A percentile compares a stretch with the other conserved stretches of the same genome.
phyloP scores from a whole-genome alignment of 2,113 vertebrate species.

The Lipophrys pholis region DNA sequence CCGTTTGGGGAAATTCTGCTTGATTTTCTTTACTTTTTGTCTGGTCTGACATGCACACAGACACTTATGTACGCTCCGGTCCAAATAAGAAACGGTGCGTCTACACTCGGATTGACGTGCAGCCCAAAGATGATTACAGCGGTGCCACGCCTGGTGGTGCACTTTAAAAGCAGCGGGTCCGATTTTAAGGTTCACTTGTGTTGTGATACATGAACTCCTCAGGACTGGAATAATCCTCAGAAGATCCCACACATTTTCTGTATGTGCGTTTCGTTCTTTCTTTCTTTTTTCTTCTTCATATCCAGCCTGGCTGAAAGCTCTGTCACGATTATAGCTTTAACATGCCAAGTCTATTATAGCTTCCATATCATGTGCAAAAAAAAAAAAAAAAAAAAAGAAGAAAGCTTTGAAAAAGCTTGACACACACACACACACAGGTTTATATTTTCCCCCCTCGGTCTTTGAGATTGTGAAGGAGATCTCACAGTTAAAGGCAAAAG shows the following conservation, averaged over 20 bases:
- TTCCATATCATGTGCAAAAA: constrained; percentile 62
- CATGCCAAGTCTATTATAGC: constrained; percentile 57
- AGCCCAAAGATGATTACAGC: constrained; percentile 45
- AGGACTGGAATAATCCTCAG: constrained; percentile 66
- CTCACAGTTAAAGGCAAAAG: constrained; percentile 45
- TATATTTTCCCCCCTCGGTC: background rate
- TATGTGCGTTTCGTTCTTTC: constrained; percentile 28
- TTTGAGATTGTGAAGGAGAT: constrained; percentile 37
- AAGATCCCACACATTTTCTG: constrained; percentile 45
- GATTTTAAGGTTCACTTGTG: constrained; percentile 32
- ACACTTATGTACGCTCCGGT: constrained; percentile 44
- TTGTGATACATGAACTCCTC: constrained; percentile 62
- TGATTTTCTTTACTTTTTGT: constrained; percentile 56
- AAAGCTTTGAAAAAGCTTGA: constrained; percentile 68
- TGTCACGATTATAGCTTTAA: constrained; percentile 41
- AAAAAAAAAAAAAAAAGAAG: constrained; percentile 11
- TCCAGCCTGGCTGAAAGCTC: constrained; percentile 35
- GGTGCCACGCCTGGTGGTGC: constrained; percentile 28
- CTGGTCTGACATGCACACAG: constrained; percentile 53
- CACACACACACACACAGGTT: constrained; percentile 56
- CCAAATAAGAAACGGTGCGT: constrained; percentile 50
- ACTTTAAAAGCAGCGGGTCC: constrained; percentile 42
- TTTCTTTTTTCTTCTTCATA: constrained; percentile 12
- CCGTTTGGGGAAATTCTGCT: constrained; percentile 55
- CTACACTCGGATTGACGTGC: constrained; percentile 25